These are phyloP conservation scores for Spongilla lacustris DNA, from an alignment of 37 sponge, comb jelly and placozoan genomes.

Conservation along the genomic window DNA sequence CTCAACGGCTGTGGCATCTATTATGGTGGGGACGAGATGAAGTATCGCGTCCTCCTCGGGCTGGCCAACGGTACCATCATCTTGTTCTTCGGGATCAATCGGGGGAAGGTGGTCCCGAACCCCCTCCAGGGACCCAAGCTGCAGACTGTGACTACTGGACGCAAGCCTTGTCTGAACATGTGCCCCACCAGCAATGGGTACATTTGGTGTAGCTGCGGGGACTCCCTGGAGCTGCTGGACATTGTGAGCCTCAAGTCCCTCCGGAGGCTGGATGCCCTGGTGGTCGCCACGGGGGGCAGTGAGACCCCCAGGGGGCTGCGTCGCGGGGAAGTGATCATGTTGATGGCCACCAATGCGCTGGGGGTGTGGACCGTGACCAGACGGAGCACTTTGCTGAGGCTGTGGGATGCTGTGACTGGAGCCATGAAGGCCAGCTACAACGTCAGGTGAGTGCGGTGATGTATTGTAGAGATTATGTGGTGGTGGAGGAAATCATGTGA, in stretches of 20 bases:
- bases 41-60: slow-evolving; percentile 72
- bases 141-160: slow-evolving; percentile 26
- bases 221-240: slow-evolving; percentile 69
- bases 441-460: no score
- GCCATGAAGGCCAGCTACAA: slow-evolving; percentile 39
- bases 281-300: not conserved
- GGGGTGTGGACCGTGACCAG: slow-evolving; percentile 84
- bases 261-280: not conserved
- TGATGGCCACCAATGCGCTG: slow-evolving; percentile 31
- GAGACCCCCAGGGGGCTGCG: not conserved
- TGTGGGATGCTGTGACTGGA: slow-evolving; percentile 70
- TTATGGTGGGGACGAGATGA: slow-evolving; percentile 18
- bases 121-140: slow-evolving; percentile 67
- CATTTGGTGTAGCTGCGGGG: slow-evolving; percentile 78
- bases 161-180: slow-evolving; percentile 67
- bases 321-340: slow-evolving; percentile 63
- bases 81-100: slow-evolving; percentile 61
- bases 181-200: slow-evolving; percentile 35
- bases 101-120: slow-evolving; percentile 54
- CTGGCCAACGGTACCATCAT: slow-evolving; percentile 85
- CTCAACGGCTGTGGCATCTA: slow-evolving; percentile 35
- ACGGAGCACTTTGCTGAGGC: slow-evolving; percentile 59
- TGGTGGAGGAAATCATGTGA: not conserved
- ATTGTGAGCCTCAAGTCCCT: slow-evolving; percentile 44
- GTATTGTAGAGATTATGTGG: not conserved